Evolutionary conservation across 2,888 invertebrate genomes (phyloP), one percentile per base, ranked within the genome.

Genomic region (Eupeodes latifasciatus): DNA sequence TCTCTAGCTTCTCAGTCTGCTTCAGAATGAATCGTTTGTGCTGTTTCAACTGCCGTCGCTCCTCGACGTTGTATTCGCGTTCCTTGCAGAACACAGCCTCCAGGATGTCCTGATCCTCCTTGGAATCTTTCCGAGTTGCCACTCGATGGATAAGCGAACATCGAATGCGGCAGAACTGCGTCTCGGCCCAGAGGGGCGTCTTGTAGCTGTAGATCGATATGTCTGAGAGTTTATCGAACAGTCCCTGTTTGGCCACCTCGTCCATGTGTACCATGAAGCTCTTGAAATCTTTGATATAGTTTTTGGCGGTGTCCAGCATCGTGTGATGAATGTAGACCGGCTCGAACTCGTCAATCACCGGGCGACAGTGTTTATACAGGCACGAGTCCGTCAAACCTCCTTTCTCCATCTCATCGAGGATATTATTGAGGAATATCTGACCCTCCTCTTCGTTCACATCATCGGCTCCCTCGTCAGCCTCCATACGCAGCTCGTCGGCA

Each of bases 11-110:
- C 51, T 93, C 93, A 0, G 93, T 93, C 89, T 93, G 93, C 55
- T 93, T 93, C 4, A 93, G 89, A 84, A 93, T 93, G 81, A 93
- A 93, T 47, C 93, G 92, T 81, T 93, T 93, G 86, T 93, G 93
- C 61, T 93, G 92, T 80, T 93, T 93, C 4, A 92, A 81, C n/a
- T 93, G 92, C n/a, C 92, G 91, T 0, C 92, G 91, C 36, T 92
- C 92, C 5, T 92, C 93, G 0, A 90, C 89, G 72, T 92, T 91
- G 55, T 90, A 90, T 34, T 93, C 93, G 1, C 93, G 93, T 11
- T 93, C 91, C 66, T 92, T 93, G 86, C 93, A 93, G 66, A 93
- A 93, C 0, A 93, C 91, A 82, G 91, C 90, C 12, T 92, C 91
- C 3, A 93, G 90, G 34, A 93, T 92, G 10, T 91, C 90, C 27